Base-by-base conservation (phyloP, 2,797 vertebrate species). In the Coilia nasus region DNA sequence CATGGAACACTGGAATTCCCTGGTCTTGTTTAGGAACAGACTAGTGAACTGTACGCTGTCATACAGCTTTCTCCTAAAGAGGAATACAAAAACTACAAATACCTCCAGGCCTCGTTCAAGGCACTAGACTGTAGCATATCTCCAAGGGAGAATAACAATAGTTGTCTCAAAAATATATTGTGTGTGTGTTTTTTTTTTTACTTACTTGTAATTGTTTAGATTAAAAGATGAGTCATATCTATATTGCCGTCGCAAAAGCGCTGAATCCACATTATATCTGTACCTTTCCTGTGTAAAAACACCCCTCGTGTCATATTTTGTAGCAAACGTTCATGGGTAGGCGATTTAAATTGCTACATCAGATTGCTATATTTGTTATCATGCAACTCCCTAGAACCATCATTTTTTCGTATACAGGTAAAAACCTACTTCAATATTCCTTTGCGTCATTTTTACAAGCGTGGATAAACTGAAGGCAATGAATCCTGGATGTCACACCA, bases 151-250 rank as follows among this genome's bases (percentile, higher is more conserved):
- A 6, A 59, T 59, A n/a, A 19, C 15, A 19, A 19, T 59, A 1
- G 21, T 59, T 21, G 5, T 2, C 10, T 6, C 10, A 54, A 54
- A 54, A 54, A 54, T 2, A 54, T 54, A 54, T 54, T 6, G 0
- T 1, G 57, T 31, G 23, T 54, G 46, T 47, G 4, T 47, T 47
- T 10, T 3, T 41, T 78, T 19, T 21, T 31, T 2, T 41, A 44
- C 71, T 44, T 78, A 78, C 71, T 44, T 78, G 71, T 78, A 78
- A 17, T 17, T 78, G 71, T 44, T 78, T 78, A 31, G 71, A 78
- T 78, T 78, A 11, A 78, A 78, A 9, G 71, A 78, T 0, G 17
- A 21, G 71, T 78, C 71, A 78, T 78, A 78, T 78, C 31, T 78
- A 21, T 44, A 35, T 2, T 25, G 71, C 2, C 71, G 17, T 17